Evolutionary conservation across 2,113 vertebrate species (phyloP).

Genomic region (Brachyhypopomus occidentalis): DNA sequence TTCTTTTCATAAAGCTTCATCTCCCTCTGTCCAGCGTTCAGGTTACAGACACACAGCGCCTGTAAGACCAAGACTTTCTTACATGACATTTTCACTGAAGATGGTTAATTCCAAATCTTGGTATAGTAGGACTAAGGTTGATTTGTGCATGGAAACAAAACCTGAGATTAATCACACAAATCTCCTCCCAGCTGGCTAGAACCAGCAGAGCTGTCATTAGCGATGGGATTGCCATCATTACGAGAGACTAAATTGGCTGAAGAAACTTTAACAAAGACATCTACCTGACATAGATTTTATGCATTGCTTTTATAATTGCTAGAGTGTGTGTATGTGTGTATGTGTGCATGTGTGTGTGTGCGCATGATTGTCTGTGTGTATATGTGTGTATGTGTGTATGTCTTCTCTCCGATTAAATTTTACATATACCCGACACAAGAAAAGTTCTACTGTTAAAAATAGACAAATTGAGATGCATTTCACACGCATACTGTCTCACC

Average conservation of each 20-base stretch:
- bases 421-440: too few species aligned
- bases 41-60: not conserved
- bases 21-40: too few species aligned
- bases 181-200: constrained; percentile 14
- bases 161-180: constrained; percentile 12
- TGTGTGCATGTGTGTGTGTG: too few species aligned
- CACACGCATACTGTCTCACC: not conserved
- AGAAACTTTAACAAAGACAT: not conserved
- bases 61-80: not conserved
- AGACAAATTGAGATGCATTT: not conserved
- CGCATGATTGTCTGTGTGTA: too few species aligned
- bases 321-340: not conserved
- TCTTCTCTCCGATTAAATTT: too few species aligned
- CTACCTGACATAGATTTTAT: constrained; percentile 4
- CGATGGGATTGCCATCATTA: not conserved
- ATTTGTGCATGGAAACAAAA: constrained; percentile 8
- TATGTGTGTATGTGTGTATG: too few species aligned
- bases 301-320: not conserved
- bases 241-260: not conserved
- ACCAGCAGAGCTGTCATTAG: not conserved
- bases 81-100: not conserved
- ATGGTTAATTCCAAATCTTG: not conserved
- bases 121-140: constrained; percentile 1
- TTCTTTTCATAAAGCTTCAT: not conserved
- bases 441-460: constrained; percentile 7